A percentile compares a stretch with the other conserved stretches of the same genome.
Conservation (phyloP, 2,888 invertebrate species). For the Acanthosoma haemorrhoidale region DNA sequence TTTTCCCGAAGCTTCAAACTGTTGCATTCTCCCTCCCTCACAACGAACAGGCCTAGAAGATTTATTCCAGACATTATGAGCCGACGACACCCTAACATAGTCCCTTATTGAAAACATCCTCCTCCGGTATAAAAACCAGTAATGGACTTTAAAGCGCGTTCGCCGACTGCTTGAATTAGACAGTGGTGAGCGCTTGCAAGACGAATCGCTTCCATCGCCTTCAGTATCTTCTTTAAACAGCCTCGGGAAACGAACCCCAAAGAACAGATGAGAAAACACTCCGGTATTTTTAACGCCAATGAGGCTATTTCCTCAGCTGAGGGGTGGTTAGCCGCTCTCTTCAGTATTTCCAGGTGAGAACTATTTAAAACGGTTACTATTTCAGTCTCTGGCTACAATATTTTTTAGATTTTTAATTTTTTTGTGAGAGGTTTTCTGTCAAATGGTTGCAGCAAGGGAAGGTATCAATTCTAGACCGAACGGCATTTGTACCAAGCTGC, state of each 20-base stretch:
- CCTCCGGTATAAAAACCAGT: background rate
- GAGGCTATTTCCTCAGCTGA: background rate
- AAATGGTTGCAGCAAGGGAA: no score
- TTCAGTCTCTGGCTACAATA: no score
- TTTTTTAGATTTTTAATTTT: no score
- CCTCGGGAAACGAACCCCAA: background rate
- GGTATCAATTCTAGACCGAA: no score
- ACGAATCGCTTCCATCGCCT: slow-evolving; percentile 10
- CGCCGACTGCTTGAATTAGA: background rate
- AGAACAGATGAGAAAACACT: slow-evolving; percentile 10
- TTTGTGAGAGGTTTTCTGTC: no score
- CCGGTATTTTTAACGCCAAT: slow-evolving; percentile 8
- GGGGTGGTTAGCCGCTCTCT: background rate
- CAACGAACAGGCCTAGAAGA: background rate
- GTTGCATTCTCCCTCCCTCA: no score
- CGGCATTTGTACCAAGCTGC: no score
- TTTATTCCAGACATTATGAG: background rate
- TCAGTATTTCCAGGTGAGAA: background rate
- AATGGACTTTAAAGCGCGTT: background rate
- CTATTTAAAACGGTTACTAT: no score
- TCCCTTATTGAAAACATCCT: no score
- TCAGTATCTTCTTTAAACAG: no score
- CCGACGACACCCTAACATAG: background rate
- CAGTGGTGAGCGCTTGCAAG: background rate
- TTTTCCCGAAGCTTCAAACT: no score